These are phyloP conservation scores for Anguilla japonica DNA, from an alignment of 2,113 vertebrate genomes.

Conservation along the genomic window DNA sequence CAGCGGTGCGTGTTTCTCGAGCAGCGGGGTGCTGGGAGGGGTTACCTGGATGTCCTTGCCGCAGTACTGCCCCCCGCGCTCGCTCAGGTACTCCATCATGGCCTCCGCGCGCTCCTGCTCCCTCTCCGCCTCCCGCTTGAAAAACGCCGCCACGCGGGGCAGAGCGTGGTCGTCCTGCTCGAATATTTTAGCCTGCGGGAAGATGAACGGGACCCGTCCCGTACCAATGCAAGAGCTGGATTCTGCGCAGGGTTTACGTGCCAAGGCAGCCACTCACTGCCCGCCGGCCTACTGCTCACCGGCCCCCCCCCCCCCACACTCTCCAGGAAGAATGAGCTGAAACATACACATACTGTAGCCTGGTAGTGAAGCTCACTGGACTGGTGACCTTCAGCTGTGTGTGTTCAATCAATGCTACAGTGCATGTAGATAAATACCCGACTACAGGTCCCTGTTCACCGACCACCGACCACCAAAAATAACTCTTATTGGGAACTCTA, in stretches of 20 bases:
- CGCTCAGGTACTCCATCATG: slow-evolving; percentile 68
- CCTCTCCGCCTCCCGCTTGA: slow-evolving; percentile 63
- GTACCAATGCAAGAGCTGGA: too few relatives aligned
- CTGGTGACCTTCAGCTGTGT: too few relatives aligned
- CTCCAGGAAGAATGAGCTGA: too few relatives aligned
- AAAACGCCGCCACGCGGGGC: slow-evolving; percentile 68
- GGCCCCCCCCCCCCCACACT: too few relatives aligned
- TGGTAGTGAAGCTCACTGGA: too few relatives aligned
- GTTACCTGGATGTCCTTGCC: slow-evolving; percentile 67
- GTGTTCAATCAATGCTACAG: too few relatives aligned
- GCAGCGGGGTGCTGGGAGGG: not conserved
- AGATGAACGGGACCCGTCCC: not conserved
- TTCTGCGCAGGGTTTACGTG: too few relatives aligned
- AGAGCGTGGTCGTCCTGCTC: slow-evolving; percentile 69
- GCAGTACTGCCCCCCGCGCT: slow-evolving; percentile 73
- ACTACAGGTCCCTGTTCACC: not conserved
- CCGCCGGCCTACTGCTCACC: too few relatives aligned
- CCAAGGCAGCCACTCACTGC: too few relatives aligned
- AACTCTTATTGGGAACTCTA: too few relatives aligned
- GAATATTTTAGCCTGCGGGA: slow-evolving; percentile 68
- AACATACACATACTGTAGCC: too few relatives aligned
- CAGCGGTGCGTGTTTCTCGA: not conserved
- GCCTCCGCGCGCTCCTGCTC: slow-evolving; percentile 64
- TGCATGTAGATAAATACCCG: not conserved
- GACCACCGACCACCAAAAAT: not conserved